Base-by-base conservation (phyloP, 2,113 vertebrate species). In the Carassius carassius region DNA sequence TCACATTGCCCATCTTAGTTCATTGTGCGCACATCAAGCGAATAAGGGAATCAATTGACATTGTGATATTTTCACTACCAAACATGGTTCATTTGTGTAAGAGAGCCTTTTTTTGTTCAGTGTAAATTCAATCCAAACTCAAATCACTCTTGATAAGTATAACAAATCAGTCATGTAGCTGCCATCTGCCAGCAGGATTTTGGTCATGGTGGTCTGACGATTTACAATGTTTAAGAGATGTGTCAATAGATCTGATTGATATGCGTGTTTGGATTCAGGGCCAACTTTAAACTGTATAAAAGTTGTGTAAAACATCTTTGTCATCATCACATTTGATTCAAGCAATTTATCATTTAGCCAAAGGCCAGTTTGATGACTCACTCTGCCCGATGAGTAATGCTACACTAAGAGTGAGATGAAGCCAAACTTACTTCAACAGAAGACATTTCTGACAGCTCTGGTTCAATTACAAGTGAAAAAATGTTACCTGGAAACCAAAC, bases 381-480 rank as follows among this genome's bases (percentile, higher is more conserved):
- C 23, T 25, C 23, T 49, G 14, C 73, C 25, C 0, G 73, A 76
- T 25, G n/a, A 76, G 47, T 19, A n/a, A 29, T 25, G 23, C 25
- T 54, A 54, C 73, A 19, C n/a, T 19, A 25, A 75, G 32, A 51
- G 44, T 16, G 13, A 76, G n/a, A 76, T 49, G 47, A 76, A 17
- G 73, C 16, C 47, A 76, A 76, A 76, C 23, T 54, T 29, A 51
- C 13, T 54, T 76, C 23, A 76, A 51, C 47, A 76, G 13, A 76
- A 9, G 47, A 54, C 23, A 54, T 54, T 54, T 76, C 47, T 76
- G 47, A 9, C 17, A 37, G 67, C 16, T 70, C 32, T 37, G 67
- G 41, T n/a, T 74, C 19, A 74, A 5, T 74, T 74, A 49, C 12
- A 14, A n/a, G 44, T 21, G 32, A 70, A 37, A 29, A 70, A 37